Evolutionary conservation across 2,888 invertebrate species (phyloP), one percentile per base, ranked within the genome.

Genomic region (Leptinotarsa peninsularis): DNA sequence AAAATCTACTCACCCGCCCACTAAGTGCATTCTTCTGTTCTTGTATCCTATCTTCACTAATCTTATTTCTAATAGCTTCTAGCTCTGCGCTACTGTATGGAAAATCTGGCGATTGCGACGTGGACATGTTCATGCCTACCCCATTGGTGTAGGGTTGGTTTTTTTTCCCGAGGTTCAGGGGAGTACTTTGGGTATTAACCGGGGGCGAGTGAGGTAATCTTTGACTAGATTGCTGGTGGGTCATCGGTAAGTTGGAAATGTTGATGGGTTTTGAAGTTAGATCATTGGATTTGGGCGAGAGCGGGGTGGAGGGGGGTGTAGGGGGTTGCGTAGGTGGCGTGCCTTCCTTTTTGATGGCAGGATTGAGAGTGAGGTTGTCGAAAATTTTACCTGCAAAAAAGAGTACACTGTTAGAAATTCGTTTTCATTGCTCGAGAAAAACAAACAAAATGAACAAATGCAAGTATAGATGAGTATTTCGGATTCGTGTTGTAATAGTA

Each of bases 261-360:
- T 74, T 80, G 67, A 77, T 70, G 67, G 76, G 76, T 76, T 80
- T 78, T 66, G 72, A 15, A 60, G 67, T 73, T 74, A 81, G 67
- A 43, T 81, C 82, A 77, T 80, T 80, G 60, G 83, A 82, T 81
- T 86, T 87, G 13, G 89, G 89, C 3, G 89, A 88, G 49, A 89
- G 84, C 33, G 90, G 89, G 3, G 89, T 90, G 74, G 89, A 87
- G n/a, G 90, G 90, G 4, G 89, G 89, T 23, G 90, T 90, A 15
- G 90, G 90, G 5, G 90, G 90, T 81, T 90, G 89, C n/a, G 88
- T 88, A 14, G 88, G 87, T 15, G 89, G 88, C 15, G 87, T 67
- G 56, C 81, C 76, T 58, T 80, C 80, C 77, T 80, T 82, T 85
- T 52, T 88, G 86, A 49, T 83, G 66, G 58, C 83, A 56, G 85